Base-by-base conservation (phyloP, 2,797 vertebrate species). In the Scyliorhinus canicula region DNA sequence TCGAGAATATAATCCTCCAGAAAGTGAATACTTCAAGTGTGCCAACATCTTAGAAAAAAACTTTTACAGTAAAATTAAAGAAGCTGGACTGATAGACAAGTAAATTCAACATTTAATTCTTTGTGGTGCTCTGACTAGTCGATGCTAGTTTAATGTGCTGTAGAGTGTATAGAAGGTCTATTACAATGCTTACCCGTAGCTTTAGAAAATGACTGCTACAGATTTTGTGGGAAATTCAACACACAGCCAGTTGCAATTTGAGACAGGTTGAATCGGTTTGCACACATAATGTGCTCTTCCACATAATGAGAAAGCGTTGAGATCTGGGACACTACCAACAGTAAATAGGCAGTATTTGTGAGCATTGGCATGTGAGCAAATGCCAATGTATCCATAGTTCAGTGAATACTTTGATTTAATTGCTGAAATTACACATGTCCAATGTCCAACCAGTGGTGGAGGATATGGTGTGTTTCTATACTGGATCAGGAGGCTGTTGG, bases 31-130 rank as follows among this genome's bases (percentile, higher is more conserved):
- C 98, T 99, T 99, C 98, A 99, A 99, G 96, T 99, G 99, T 96
- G 99, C 99, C 97, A 99, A 99, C 97, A 97, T 99, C 96, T 98
- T 99, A 97, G 99, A 99, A 97, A 99, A 99, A 95, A 99, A 99
- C 97, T 99, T 99, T 98, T 99, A 99, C 97, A 99, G 98, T 96
- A 99, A 99, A 98, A 99, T 99, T 97, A 99, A 99, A 97, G 99
- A 99, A 97, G 98, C 98, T 1, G 99, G 99, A 95, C 98, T 99
- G 96, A 98, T 99, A 95, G 98, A 99, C 96, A 99, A 99, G 97
- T 99, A 97, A 98, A n/a, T 69, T 74, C 19, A 71, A 52, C 5
- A 47, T 6, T 71, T 71, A 35, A 57, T 57, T 90, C 60, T 57
- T 90, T 60, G 86, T 35, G 65, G 47, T 93, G 65, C 65, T 50